Percentiles rank a stretch among this genome's conserved stretches.
phyloP scores from a whole-genome alignment of 2,888 invertebrate genomes.

The Nomada flava region DNA sequence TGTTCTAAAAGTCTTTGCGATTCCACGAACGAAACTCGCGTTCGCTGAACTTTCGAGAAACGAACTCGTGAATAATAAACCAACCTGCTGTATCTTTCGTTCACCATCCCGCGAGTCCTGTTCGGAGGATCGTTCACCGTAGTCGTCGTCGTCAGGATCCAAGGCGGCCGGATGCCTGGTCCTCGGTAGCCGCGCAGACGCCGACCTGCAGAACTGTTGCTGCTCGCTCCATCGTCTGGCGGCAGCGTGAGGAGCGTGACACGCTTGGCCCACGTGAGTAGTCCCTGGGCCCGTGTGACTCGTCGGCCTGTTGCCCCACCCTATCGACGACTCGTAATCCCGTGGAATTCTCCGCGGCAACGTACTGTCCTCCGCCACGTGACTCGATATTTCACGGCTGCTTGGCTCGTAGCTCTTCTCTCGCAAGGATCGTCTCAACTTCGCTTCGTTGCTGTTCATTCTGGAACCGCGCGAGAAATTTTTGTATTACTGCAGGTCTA shows the following conservation, averaged over 20 bases:
- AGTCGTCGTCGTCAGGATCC: slow-evolving; percentile 85
- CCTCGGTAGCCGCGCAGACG: slow-evolving; percentile 91
- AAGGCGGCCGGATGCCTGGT: slow-evolving; percentile 81
- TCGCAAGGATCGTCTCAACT: slow-evolving; percentile 77
- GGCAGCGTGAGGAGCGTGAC: slow-evolving; percentile 65
- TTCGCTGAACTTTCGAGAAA: background rate
- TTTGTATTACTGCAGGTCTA: too few relatives aligned
- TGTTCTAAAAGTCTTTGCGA: too few relatives aligned
- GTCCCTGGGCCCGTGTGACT: slow-evolving; percentile 56
- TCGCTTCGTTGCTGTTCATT: slow-evolving; percentile 73
- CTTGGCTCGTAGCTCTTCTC: slow-evolving; percentile 77
- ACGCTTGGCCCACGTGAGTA: slow-evolving; percentile 60
- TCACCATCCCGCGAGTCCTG: slow-evolving; percentile 88
- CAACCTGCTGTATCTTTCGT: slow-evolving; percentile 90
- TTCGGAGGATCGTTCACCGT: slow-evolving; percentile 81
- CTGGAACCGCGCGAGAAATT: slow-evolving; percentile 27
- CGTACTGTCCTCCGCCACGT: slow-evolving; percentile 70
- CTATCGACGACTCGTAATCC: slow-evolving; percentile 73
- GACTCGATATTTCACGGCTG: slow-evolving; percentile 66
- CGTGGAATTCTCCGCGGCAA: slow-evolving; percentile 72
- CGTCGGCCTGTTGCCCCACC: slow-evolving; percentile 68
- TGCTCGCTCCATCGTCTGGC: slow-evolving; percentile 76
- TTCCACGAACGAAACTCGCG: too few relatives aligned
- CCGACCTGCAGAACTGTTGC: slow-evolving; percentile 91
- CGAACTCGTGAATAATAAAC: slow-evolving; percentile 4